Evolutionary conservation across 2,113 vertebrate species (phyloP).

Genomic region (Danionella cerebrum): DNA sequence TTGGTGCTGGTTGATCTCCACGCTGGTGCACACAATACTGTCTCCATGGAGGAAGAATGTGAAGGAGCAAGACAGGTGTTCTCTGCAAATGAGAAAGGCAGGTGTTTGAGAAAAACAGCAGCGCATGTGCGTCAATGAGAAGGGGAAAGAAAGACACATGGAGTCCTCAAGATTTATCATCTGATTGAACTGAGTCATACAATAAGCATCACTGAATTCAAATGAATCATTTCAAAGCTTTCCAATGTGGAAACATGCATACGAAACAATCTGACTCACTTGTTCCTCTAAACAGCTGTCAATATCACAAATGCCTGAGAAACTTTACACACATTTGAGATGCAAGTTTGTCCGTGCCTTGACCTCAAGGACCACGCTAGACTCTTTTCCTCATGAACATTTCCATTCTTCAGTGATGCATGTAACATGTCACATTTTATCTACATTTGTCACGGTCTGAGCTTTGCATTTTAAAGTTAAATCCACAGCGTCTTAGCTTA

Average conservation of each 20-base stretch:
- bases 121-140: background rate
- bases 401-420: background rate
- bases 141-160: background rate
- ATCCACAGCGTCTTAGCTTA: background rate
- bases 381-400: background rate
- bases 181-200: background rate
- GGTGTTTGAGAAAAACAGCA: background rate
- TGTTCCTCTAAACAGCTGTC: background rate
- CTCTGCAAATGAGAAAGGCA: slow-evolving; percentile 59
- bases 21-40: slow-evolving; percentile 96
- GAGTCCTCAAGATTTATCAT: too few species aligned
- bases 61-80: slow-evolving; percentile 96
- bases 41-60: slow-evolving; percentile 97
- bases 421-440: background rate
- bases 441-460: background rate
- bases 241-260: background rate
- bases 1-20: slow-evolving; percentile 98
- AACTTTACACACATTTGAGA: background rate
- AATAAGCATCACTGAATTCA: background rate
- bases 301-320: background rate
- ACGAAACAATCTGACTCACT: background rate
- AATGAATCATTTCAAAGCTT: background rate
- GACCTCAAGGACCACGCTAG: background rate
- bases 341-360: background rate
- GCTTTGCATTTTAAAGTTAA: background rate